Conservation (phyloP, 1,140 invertebrate species). For the Oryzaephilus surinamensis region DNA sequence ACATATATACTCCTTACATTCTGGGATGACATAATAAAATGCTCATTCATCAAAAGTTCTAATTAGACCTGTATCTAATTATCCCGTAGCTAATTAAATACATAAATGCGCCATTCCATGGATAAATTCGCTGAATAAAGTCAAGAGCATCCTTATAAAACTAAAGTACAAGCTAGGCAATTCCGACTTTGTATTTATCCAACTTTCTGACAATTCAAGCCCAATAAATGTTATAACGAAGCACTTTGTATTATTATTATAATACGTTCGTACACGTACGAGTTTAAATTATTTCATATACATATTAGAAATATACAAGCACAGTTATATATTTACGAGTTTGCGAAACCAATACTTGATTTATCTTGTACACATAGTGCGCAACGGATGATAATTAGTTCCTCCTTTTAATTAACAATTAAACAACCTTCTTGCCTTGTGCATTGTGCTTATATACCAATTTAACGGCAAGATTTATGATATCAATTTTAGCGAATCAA, state of each 20-base stretch:
- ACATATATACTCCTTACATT: too few species aligned
- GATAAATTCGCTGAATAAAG: conserved; percentile 26
- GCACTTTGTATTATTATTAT: too few species aligned
- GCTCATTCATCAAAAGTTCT: conserved; percentile 29
- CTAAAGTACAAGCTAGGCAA: conserved; percentile 30
- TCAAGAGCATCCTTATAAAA: conserved; percentile 31
- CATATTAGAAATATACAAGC: too few species aligned
- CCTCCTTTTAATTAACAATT: conserved; percentile 29
- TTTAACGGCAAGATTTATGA: too few species aligned
- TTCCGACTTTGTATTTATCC: conserved; percentile 28
- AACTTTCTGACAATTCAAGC: conserved; percentile 28
- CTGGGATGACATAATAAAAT: conserved; percentile 21
- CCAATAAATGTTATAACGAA: conserved; percentile 29
- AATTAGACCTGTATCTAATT: conserved; percentile 34
- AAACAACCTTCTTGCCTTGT: too few species aligned
- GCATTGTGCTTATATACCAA: too few species aligned
- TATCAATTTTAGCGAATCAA: background rate
- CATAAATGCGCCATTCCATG: conserved; percentile 29
- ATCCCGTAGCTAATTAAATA: conserved; percentile 32
- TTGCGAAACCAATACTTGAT: conserved; percentile 23
- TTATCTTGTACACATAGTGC: conserved; percentile 28
- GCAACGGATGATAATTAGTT: conserved; percentile 27
- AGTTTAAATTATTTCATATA: too few species aligned
- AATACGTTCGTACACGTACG: too few species aligned
- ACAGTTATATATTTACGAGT: conserved; percentile 27